A percentile compares a stretch with the other conserved stretches of the same genome.
Evolutionary conservation across 1,140 invertebrate genomes (phyloP).

Genomic region (Magallana ariakensis): DNA sequence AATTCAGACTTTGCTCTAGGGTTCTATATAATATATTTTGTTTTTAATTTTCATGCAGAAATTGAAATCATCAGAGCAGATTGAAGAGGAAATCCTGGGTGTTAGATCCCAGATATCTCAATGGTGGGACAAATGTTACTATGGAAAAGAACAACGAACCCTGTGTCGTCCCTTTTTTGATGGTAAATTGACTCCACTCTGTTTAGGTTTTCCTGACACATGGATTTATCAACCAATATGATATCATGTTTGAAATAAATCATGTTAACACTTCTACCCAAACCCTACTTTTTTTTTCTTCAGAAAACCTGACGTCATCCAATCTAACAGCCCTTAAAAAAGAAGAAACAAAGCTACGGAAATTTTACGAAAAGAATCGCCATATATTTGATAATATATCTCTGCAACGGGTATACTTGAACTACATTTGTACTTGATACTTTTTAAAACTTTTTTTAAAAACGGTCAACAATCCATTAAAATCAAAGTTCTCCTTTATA

Average conservation of each 20-base stretch:
- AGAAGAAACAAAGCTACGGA: neutral
- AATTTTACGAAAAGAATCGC: conserved; percentile 17
- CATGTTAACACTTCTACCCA: no score
- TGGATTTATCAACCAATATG: no score
- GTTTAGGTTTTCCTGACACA: no score
- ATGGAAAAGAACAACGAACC: neutral
- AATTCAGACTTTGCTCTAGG: no score
- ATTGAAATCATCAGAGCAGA: neutral
- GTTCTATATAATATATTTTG: no score
- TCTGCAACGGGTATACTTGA: neutral
- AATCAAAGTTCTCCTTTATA: no score
- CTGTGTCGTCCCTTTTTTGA: neutral
- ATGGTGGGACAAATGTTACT: conserved; percentile 22
- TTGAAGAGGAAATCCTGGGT: neutral
- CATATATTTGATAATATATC: conserved; percentile 12
- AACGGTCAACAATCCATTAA: no score
- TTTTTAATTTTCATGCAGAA: neutral
- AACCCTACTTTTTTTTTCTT: neutral
- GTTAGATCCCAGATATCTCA: conserved; percentile 1
- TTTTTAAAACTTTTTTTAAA: no score
- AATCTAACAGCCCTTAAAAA: neutral
- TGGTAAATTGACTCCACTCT: neutral
- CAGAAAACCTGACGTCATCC: neutral
- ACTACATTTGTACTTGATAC: no score
- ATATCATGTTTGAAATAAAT: no score